phyloP scores from a whole-genome alignment of 2,797 vertebrate species.

The Valencia hispanica region DNA sequence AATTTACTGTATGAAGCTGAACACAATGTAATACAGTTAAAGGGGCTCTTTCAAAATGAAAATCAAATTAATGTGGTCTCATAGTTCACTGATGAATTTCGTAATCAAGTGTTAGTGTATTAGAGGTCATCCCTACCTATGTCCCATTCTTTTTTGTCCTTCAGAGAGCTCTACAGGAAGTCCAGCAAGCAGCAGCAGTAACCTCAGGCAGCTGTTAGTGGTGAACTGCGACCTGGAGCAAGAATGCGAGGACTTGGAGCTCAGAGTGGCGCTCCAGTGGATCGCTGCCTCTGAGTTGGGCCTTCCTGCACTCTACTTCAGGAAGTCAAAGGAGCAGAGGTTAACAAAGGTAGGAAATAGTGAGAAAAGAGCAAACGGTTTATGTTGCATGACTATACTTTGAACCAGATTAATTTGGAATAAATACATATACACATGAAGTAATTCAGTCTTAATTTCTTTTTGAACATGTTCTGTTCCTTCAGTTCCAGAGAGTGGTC shows the following conservation, averaged over 20 bases:
- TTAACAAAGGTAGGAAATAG: slow-evolving; percentile 85
- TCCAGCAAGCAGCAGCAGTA: slow-evolving; percentile 73
- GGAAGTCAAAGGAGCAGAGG: slow-evolving; percentile 89
- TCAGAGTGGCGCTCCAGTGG: slow-evolving; percentile 92
- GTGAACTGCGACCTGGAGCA: slow-evolving; percentile 92
- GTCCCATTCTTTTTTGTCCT: slow-evolving; percentile 25
- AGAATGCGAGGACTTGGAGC: slow-evolving; percentile 86
- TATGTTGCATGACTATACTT: not conserved
- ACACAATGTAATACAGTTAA: not conserved
- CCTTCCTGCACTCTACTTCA: slow-evolving; percentile 90
- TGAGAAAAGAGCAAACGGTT: not conserved
- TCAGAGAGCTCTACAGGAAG: slow-evolving; percentile 80
- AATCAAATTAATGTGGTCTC: not conserved
- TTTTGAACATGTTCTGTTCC: slow-evolving; percentile 11
- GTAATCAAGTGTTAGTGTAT: not conserved
- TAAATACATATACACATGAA: not conserved
- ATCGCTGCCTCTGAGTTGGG: slow-evolving; percentile 96
- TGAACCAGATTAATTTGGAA: not conserved
- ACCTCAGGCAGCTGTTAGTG: slow-evolving; percentile 86
- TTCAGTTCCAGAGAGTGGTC: slow-evolving; percentile 92
- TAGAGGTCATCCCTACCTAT: no score
- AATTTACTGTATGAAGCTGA: slow-evolving; percentile 23
- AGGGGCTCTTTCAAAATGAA: slow-evolving; percentile 1
- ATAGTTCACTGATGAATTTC: slow-evolving; percentile 6
- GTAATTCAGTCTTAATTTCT: not conserved